Conservation (phyloP, 1,140 invertebrate genomes). For the Stratiolaelaps scimitus region DNA sequence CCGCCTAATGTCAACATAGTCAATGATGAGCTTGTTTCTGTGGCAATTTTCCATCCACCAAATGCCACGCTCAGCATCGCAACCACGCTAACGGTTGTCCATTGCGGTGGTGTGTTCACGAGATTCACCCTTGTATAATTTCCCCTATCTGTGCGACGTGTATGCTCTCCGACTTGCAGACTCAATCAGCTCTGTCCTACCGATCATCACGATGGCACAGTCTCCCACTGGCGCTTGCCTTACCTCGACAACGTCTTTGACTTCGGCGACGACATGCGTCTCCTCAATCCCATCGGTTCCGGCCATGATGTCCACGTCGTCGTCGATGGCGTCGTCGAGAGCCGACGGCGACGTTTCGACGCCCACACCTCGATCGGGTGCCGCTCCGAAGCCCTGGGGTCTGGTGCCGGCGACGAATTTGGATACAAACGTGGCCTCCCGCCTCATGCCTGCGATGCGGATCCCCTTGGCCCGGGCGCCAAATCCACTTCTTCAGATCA, state of each 20-base stretch:
- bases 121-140: too few relatives aligned
- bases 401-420: constrained; percentile 32
- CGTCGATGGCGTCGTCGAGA: not conserved
- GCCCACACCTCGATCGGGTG: constrained; percentile 1
- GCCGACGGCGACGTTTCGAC: not conserved
- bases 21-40: too few relatives aligned
- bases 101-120: too few relatives aligned
- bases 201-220: not conserved
- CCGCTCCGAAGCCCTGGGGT: constrained; percentile 31
- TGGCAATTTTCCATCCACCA: too few relatives aligned
- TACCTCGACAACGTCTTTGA: not conserved
- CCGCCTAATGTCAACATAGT: too few relatives aligned
- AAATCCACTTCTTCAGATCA: constrained; percentile 34
- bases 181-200: not conserved
- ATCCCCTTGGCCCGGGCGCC: constrained; percentile 33
- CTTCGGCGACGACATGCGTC: not conserved
- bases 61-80: too few relatives aligned
- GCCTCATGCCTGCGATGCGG: constrained; percentile 32
- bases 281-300: not conserved
- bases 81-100: too few relatives aligned
- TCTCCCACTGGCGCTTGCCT: not conserved
- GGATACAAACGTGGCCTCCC: constrained; percentile 32
- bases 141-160: too few relatives aligned
- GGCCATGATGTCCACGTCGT: not conserved
- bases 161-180: not conserved